Evolutionary conservation across 1,140 invertebrate species (phyloP), one percentile per base, ranked within the genome.

Genomic region (Trichoplusia ni): DNA sequence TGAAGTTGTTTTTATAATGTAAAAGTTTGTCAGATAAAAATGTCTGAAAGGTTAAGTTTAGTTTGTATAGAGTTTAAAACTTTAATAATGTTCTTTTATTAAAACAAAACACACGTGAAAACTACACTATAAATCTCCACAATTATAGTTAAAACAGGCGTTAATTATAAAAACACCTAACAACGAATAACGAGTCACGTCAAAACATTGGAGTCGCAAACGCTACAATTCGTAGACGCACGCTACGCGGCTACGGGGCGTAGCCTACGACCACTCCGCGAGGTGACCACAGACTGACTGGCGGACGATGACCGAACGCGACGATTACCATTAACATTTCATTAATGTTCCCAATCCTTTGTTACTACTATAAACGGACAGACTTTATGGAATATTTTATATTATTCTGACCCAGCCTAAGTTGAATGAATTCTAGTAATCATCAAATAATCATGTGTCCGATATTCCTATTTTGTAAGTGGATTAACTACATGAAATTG

Each of bases 271-370:
- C 58, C 42, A 37, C 31, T 16, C 40, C 14, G 29, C 14, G 11
- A 29, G 62, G 37, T 51, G 44, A 60, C 49, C 38, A 63, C 56
- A 40, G 25, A 62, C 56, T 54, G 62, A 9, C 33, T 13, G 16
- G 29, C 63, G 71, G 68, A 6, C 69, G 64, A 67, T 75, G 73
- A 75, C 73, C 71, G 47, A 8, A 54, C 19, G 1, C 53, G 6
- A 42, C 59, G 21, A 13, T 13, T 35, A 11, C 21, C 61, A 66
- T 60, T 64, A 67, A 42, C 13, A 14, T 58, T 73, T 67, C 44
- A 62, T 38, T 51, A 59, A 46, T 67, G 67, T 21, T 64, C 61
- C 53, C 44, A 64, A 64, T 60, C 47, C 33, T 59, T 58, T 58
- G 44, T 33, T 49, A 23, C 13, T 11, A 23, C 14, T 35, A 4